Base-by-base conservation (phyloP, 2,888 invertebrate species). In the Hirtodrosophila cameraria region DNA sequence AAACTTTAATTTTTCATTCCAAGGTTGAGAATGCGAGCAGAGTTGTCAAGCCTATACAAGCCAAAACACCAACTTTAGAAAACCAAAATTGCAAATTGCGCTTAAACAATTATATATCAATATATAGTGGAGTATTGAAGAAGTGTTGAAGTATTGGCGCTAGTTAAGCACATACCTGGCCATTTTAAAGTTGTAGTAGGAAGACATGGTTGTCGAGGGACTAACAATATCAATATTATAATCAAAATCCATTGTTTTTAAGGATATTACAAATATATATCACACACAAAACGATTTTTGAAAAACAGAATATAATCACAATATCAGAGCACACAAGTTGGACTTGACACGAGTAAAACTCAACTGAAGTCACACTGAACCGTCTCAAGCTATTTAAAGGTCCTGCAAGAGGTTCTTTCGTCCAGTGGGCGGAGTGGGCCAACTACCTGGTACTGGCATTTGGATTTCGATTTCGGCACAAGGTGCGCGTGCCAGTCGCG, bases 341-440 rank as follows among this genome's bases (percentile, higher is more conserved):
- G 25, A 86, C 80, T 86, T 80, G 86, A 52, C 66, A 48, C 82
- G 86, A 86, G 84, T 80, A 61, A 33, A 73, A 86, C 84, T 86
- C 86, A 58, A 80, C 84, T 86, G 80, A 80, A 57, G 57, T 53
- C 36, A 23, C 30, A 20, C 3, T 3, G 48, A 1, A 12, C 11
- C 3, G 23, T 6, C 12, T 2, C 52, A 38, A 35, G 42, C 73
- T 86, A 86, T 86, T 86, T 80, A 86, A 79, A 48, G 23, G 49
- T 28, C 48, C 43, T 12, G 6, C 31, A 13, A 9, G 33, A 39
- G 50, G 43, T 38, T 18, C n/a, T 41, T 27, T 1, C 7, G n/a
- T 38, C 42, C 41, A 23, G 36, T 57, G 55, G 67, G 46, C 11
- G 39, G 42, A 23, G n/a, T n/a, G 16, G 6, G 6, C 6, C 2